phyloP scores from a whole-genome alignment of 2,113 vertebrate species.

The Lepus timidus region DNA sequence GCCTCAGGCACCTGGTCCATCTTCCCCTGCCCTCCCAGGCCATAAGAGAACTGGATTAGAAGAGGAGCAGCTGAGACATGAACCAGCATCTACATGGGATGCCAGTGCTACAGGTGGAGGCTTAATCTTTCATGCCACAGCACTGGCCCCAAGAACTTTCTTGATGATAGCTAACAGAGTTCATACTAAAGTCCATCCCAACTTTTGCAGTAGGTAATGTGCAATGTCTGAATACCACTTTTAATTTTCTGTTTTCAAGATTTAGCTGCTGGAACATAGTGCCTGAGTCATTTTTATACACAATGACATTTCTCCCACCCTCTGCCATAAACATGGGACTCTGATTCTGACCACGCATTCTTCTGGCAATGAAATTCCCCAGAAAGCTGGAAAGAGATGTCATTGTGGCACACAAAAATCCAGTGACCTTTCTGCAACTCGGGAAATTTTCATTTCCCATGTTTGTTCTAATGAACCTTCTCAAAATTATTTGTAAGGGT shows the following conservation, averaged over 20 bases:
- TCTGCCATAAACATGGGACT: not conserved
- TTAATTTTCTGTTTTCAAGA: not conserved
- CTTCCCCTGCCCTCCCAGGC: no score
- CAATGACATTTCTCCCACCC: no score
- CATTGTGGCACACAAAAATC: not conserved
- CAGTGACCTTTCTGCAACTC: not conserved
- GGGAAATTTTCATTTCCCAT: not conserved
- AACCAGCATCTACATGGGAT: no score
- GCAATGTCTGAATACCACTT: not conserved
- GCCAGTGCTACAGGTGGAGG: no score
- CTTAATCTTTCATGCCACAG: no score
- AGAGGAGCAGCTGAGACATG: no score
- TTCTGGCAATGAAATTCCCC: not conserved
- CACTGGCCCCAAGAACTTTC: no score
- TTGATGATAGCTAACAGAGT: not conserved
- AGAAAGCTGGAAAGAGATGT: not conserved
- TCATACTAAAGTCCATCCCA: not conserved
- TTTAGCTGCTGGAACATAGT: not conserved
- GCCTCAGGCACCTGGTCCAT: no score
- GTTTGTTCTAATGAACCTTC: not conserved
- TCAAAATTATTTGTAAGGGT: not conserved
- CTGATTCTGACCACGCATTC: not conserved
- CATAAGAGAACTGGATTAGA: no score
- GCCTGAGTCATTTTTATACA: not conserved
- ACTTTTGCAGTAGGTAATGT: not conserved